Evolutionary conservation across 2,888 invertebrate species (phyloP), one percentile per base, ranked within the genome.

Genomic region (Uloborus plumipes): DNA sequence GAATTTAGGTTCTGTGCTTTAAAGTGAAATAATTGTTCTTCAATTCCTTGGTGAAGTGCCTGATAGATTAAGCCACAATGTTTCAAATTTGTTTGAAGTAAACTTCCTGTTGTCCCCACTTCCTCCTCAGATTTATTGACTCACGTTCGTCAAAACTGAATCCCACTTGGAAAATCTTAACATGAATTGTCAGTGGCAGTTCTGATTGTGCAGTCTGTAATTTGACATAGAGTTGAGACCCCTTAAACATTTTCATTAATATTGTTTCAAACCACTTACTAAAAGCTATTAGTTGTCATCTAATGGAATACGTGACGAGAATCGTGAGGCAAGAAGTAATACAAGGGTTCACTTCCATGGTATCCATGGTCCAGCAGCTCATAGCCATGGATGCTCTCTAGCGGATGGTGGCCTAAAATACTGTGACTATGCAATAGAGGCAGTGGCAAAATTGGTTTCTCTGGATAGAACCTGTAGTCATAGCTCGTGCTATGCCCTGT

Each of bases 401-500:
- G 7, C 6, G 18, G 55, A 16, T 55, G 55, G 55, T 18, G 18
- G n/a, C n/a, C 55, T 11, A 39, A 39, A 11, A 65, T 20, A 11
- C 18, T 67, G 51, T 50, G 31, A 22, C 50, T 59, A 39, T 78
- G 65, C 1, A 55, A 64, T 47, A 71, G 70, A n/a, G 69, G 64
- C 49, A 66, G 64, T 6, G 39, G 69, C 2, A 81, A 22, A 4
- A 74, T 55, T 11, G 49, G 51, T 18, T 81, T 75, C 18, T 81
- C 80, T 0, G 81, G 81, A 20, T 75, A 82, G 71, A 76, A 70
- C 22, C 81, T 31, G 71, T 76, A 82, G 49, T 82, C 76, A 18
- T 82, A 82, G n/a, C 76, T 75, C 1, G 81, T 58, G 22, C 81
- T 82, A 49, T 82, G 81, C 0, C 81, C 81, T 13, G 71, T 61